Evolutionary conservation across 2,113 vertebrate species (phyloP).

Genomic region (Pterophyllum scalare): DNA sequence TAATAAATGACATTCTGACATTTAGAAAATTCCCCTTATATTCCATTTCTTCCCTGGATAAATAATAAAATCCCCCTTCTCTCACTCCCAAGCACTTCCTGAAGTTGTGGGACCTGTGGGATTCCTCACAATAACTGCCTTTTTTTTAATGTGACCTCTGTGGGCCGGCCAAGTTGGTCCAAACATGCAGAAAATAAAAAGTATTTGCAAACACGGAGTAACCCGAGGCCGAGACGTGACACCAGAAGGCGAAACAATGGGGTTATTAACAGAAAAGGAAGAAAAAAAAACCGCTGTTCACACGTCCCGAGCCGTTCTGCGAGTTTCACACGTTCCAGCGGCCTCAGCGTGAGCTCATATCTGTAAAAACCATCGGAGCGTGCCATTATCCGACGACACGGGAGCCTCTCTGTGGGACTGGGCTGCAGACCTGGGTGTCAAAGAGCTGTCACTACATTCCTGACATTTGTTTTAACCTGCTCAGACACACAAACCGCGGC

Average conservation of each 20-base stretch:
- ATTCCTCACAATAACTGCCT: background rate
- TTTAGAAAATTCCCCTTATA: constrained; percentile 4
- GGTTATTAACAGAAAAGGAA: background rate
- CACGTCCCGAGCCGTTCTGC: background rate
- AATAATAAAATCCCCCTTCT: constrained; percentile 2
- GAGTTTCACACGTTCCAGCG: background rate
- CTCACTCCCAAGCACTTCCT: constrained; percentile 4
- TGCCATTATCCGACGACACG: background rate
- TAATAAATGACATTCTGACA: constrained; percentile 5
- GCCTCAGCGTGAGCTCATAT: constrained; percentile 3
- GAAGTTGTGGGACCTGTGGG: constrained; percentile 9
- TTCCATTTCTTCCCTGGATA: background rate
- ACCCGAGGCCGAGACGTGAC: background rate
- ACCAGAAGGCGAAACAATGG: constrained; percentile 6
- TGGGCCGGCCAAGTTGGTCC: background rate
- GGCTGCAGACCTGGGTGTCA: constrained; percentile 6
- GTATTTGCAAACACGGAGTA: constrained; percentile 3
- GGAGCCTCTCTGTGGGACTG: constrained; percentile 11
- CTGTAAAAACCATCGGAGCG: constrained; percentile 11
- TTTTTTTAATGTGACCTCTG: background rate
- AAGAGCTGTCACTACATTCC: background rate
- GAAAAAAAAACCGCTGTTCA: background rate
- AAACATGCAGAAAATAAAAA: background rate
- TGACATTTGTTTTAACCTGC: constrained; percentile 1
- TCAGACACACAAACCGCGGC: background rate